phyloP scores from a whole-genome alignment of 2,888 invertebrate genomes.

The Alviniconcha strummeri region DNA sequence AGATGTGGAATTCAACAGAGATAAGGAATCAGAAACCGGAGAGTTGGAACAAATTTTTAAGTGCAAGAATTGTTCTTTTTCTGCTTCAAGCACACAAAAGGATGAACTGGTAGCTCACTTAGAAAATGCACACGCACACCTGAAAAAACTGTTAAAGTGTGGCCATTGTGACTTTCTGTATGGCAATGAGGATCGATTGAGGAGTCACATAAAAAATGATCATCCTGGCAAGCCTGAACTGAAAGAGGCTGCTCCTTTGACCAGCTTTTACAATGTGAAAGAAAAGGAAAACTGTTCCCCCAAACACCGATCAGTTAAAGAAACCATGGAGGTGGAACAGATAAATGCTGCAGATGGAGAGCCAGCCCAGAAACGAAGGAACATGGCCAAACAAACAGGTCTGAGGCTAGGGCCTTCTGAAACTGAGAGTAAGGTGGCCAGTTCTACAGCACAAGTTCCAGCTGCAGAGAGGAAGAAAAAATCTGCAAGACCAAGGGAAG shows the following conservation, averaged over 20 bases:
- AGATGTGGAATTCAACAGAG: background rate
- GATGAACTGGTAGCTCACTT: background rate
- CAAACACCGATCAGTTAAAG: background rate
- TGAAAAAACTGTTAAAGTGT: conserved; percentile 5
- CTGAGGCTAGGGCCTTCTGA: too few species aligned
- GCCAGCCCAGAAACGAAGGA: too few species aligned
- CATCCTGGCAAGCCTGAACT: background rate
- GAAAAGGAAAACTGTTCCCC: conserved; percentile 12
- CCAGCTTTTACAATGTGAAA: background rate
- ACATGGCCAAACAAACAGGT: too few species aligned
- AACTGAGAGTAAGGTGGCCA: too few species aligned
- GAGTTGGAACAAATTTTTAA: background rate
- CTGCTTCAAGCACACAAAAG: background rate
- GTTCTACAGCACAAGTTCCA: too few species aligned
- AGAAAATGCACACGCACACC: background rate
- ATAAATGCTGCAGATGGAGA: too few species aligned
- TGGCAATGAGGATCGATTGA: background rate
- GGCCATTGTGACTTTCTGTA: conserved; percentile 7
- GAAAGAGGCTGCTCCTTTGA: background rate
- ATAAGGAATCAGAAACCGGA: background rate
- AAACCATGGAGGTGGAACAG: too few species aligned
- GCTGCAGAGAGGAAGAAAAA: too few species aligned
- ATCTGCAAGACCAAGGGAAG: too few species aligned
- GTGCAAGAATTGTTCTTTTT: background rate
- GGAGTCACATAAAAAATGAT: background rate